A percentile compares a stretch with the other conserved stretches of the same genome.
Conservation (phyloP, 2,888 invertebrate species). For the Polyommatus icarus region DNA sequence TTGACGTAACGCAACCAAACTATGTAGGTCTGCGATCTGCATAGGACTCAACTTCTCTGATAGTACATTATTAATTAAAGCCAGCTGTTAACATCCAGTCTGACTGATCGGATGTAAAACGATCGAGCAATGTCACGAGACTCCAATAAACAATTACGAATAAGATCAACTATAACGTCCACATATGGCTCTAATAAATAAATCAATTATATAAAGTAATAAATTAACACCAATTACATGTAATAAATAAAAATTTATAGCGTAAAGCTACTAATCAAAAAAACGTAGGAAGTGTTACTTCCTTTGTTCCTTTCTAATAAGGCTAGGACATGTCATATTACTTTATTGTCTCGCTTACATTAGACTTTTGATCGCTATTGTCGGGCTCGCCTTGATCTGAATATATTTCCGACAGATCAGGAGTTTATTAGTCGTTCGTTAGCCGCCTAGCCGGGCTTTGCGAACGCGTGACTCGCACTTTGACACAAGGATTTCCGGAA, state of each 20-base stretch:
- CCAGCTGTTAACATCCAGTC: not conserved
- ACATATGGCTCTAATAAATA: not conserved
- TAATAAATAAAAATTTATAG: conserved; percentile 23
- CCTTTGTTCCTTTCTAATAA: conserved; percentile 15
- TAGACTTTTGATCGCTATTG: conserved; percentile 18
- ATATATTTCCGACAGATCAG: conserved; percentile 26
- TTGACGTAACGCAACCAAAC: too few relatives aligned
- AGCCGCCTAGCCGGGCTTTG: not conserved
- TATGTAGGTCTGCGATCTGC: too few relatives aligned
- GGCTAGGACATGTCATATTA: conserved; percentile 13
- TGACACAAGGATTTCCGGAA: conserved; percentile 14
- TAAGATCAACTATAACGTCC: not conserved
- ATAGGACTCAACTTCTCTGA: too few relatives aligned
- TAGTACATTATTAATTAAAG: too few relatives aligned
- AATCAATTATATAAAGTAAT: conserved; percentile 17
- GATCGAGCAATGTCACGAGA: not conserved
- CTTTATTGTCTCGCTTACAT: conserved; percentile 16
- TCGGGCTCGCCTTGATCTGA: conserved; percentile 30
- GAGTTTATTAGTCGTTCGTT: not conserved
- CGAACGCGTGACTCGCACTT: conserved; percentile 4
- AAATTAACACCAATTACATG: not conserved
- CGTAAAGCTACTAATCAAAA: not conserved
- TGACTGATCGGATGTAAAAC: not conserved
- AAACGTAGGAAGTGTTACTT: conserved; percentile 23
- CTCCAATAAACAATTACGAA: not conserved